These are phyloP conservation scores for Lepus oiostolus DNA, from an alignment of 2,797 vertebrate genomes.

Conservation along the genomic window DNA sequence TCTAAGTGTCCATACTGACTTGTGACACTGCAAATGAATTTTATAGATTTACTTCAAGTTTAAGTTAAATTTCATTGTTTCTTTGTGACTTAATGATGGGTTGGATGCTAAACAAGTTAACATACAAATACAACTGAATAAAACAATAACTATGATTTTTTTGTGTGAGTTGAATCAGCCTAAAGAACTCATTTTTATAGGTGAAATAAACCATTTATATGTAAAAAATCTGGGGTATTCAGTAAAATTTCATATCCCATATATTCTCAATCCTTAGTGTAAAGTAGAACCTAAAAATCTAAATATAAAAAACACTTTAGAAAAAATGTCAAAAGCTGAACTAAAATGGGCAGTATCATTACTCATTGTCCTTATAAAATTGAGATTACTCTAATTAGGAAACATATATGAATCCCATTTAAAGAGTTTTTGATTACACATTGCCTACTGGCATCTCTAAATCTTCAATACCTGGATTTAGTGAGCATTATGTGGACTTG, in stretches of 20 bases:
- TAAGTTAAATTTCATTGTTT: background rate
- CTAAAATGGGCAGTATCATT: background rate
- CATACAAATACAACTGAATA: background rate
- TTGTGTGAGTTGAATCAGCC: background rate
- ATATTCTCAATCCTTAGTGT: background rate
- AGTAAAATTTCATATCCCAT: constrained; percentile 33
- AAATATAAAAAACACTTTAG: background rate
- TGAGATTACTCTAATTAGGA: background rate
- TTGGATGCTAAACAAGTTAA: background rate
- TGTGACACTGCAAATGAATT: background rate
- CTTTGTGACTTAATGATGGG: background rate
- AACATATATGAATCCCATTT: background rate
- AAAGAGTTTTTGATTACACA: background rate
- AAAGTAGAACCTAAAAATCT: constrained; percentile 27
- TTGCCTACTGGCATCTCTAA: background rate
- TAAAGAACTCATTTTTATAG: background rate
- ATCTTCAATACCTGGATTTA: background rate
- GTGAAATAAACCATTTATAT: background rate
- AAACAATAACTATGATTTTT: background rate
- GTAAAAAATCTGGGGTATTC: background rate
- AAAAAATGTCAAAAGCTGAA: background rate
- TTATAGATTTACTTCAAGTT: background rate
- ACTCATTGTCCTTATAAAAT: background rate
- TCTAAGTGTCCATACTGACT: background rate
- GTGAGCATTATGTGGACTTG: background rate